Evolutionary conservation across 2,888 invertebrate genomes (phyloP).

Genomic region (Drosophila macrospina): DNA sequence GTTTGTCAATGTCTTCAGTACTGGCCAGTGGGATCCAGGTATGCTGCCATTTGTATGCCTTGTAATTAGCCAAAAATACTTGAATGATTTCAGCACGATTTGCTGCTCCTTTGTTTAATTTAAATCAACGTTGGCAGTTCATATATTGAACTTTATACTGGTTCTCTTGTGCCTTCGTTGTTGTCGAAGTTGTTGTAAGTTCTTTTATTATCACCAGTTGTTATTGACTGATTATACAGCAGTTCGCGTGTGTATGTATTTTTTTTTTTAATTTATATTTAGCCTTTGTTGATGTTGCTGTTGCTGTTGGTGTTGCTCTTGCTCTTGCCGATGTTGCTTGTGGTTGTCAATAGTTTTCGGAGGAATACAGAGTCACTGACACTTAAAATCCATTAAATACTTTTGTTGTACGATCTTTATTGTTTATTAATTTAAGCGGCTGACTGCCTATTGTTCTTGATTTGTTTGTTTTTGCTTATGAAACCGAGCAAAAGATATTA

Average conservation of each 20-base stretch:
- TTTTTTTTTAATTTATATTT: conserved; percentile 32
- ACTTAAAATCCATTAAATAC: conserved; percentile 77
- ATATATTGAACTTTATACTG: conserved; percentile 70
- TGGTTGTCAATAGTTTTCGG: conserved; percentile 37
- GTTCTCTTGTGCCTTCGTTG: conserved; percentile 31
- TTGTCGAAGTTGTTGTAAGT: conserved; percentile 72
- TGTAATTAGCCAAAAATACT: conserved; percentile 67
- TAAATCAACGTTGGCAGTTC: conserved; percentile 46
- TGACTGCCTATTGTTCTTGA: conserved; percentile 44
- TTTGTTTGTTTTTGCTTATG: conserved; percentile 44
- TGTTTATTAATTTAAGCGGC: conserved; percentile 66
- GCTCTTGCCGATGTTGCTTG: conserved; percentile 21
- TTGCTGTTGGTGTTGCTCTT: conserved; percentile 17
- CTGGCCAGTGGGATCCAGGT: conserved; percentile 85
- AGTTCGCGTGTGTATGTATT: conserved; percentile 39
- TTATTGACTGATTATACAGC: conserved; percentile 72
- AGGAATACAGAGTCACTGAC: conserved; percentile 82
- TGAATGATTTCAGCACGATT: conserved; percentile 61
- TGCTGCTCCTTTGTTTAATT: conserved; percentile 67
- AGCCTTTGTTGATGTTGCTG: conserved; percentile 31
- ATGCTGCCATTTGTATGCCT: conserved; percentile 78
- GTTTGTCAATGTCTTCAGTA: conserved; percentile 65
- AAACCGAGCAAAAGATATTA: conserved; percentile 42
- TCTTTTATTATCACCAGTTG: conserved; percentile 77
- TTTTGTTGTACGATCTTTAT: conserved; percentile 56